These are phyloP conservation scores for Boloria euphrosyne DNA, from an alignment of 2,888 invertebrate genomes.

Conservation along the genomic window DNA sequence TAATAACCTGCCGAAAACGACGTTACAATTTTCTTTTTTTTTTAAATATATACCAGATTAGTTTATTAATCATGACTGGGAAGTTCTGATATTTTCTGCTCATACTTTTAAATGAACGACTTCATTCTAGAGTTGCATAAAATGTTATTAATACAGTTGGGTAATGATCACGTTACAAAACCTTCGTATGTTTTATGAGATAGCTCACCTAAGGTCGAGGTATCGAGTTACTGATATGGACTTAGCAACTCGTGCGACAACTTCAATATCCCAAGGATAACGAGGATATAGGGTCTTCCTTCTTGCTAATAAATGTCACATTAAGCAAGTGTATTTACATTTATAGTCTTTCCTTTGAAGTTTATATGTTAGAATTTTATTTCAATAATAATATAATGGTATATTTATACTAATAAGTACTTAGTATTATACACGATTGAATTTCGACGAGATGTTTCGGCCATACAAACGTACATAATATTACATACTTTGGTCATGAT, in stretches of 20 bases:
- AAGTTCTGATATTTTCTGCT: not conserved
- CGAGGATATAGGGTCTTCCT: conserved; percentile 19
- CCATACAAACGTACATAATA: no score
- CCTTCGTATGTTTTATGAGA: conserved; percentile 36
- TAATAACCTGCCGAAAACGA: no score
- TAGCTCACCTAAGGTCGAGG: conserved; percentile 34
- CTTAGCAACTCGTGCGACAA: conserved; percentile 26
- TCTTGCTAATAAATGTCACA: not conserved
- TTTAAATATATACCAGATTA: not conserved
- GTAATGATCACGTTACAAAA: conserved; percentile 31
- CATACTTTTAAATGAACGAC: not conserved
- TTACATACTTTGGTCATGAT: no score
- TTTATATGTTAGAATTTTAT: no score
- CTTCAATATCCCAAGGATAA: conserved; percentile 24
- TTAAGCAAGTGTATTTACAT: no score
- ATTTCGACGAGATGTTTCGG: no score
- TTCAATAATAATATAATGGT: no score
- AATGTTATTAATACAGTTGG: conserved; percentile 20
- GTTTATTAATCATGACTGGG: not conserved
- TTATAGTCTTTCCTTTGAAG: no score
- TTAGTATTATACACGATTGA: no score
- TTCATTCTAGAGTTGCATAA: conserved; percentile 11
- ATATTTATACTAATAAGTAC: no score
- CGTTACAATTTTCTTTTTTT: no score
- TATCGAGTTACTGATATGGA: conserved; percentile 30